Evolutionary conservation across 2,797 vertebrate species (phyloP).

Genomic region (Chiroxiphia lanceolata): DNA sequence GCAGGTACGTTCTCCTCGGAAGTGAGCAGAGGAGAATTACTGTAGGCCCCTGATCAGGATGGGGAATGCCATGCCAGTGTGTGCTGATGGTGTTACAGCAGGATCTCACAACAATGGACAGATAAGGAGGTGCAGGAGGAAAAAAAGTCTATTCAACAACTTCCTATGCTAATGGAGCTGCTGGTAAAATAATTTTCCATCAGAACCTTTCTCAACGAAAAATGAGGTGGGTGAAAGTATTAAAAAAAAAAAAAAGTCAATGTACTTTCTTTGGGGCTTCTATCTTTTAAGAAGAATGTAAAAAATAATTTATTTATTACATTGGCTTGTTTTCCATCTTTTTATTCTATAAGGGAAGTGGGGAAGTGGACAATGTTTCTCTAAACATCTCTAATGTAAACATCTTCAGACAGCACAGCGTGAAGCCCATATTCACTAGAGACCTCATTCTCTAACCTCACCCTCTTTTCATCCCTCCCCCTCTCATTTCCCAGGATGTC

Average conservation of each 20-base stretch:
- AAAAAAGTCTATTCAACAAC: background rate
- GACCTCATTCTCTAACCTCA: background rate
- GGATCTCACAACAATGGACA: fast-evolving
- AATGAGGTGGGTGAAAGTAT: background rate
- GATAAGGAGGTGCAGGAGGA: background rate
- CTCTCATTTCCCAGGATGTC: no score
- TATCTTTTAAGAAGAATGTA: background rate
- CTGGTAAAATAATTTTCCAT: background rate
- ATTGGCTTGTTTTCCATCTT: background rate
- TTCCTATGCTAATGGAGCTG: background rate
- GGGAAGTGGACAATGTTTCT: background rate
- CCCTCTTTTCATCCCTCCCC: background rate
- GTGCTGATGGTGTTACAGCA: background rate
- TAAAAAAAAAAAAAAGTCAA: background rate
- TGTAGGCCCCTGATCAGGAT: background rate
- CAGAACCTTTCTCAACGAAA: background rate
- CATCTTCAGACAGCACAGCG: background rate
- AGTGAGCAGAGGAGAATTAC: background rate
- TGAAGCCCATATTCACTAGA: background rate
- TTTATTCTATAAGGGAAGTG: background rate
- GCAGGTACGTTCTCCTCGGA: background rate
- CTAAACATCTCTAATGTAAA: background rate
- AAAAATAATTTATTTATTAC: background rate
- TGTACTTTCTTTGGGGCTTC: fast-evolving
- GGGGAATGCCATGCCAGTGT: fast-evolving